phyloP scores from a whole-genome alignment of 2,888 invertebrate species.

The Sinotaia quadrata region DNA sequence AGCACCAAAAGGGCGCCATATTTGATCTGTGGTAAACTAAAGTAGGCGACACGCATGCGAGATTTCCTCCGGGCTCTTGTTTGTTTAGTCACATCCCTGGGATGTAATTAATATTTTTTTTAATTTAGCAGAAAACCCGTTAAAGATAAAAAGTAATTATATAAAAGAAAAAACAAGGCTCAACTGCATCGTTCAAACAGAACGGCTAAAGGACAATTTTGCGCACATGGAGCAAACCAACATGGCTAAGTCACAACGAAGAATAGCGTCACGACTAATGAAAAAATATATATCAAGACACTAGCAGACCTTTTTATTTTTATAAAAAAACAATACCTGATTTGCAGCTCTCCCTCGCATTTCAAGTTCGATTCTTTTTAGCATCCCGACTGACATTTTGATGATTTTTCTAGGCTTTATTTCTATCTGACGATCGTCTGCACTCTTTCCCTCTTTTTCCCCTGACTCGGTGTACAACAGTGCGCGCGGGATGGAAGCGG shows the following conservation, averaged over 20 bases:
- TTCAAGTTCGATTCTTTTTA: conserved; percentile 89
- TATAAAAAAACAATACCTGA: conserved; percentile 80
- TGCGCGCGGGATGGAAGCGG: conserved; percentile 42
- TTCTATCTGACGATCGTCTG: too few relatives aligned
- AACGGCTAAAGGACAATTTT: too few relatives aligned
- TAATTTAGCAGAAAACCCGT: too few relatives aligned
- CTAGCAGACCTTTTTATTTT: neutral
- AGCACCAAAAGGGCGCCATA: conserved; percentile 45
- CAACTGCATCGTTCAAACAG: too few relatives aligned
- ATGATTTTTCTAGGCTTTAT: too few relatives aligned
- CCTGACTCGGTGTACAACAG: conserved; percentile 31
- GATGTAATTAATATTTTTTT: too few relatives aligned
- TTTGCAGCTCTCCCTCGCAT: conserved; percentile 90
- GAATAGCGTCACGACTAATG: neutral
- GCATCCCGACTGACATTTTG: conserved; percentile 43
- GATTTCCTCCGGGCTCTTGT: too few relatives aligned
- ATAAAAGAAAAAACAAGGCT: too few relatives aligned
- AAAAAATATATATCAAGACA: neutral
- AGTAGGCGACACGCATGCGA: conserved; percentile 13
- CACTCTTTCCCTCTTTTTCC: conserved; percentile 9
- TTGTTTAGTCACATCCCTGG: too few relatives aligned
- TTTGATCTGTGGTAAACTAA: conserved; percentile 36
- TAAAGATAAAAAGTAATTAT: too few relatives aligned
- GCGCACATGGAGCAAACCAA: conserved; percentile 22
- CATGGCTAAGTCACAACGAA: conserved; percentile 27